Percentiles rank a stretch among this genome's conserved stretches.
phyloP scores from a whole-genome alignment of 1,140 invertebrate genomes.

The Laupala kohalensis region DNA sequence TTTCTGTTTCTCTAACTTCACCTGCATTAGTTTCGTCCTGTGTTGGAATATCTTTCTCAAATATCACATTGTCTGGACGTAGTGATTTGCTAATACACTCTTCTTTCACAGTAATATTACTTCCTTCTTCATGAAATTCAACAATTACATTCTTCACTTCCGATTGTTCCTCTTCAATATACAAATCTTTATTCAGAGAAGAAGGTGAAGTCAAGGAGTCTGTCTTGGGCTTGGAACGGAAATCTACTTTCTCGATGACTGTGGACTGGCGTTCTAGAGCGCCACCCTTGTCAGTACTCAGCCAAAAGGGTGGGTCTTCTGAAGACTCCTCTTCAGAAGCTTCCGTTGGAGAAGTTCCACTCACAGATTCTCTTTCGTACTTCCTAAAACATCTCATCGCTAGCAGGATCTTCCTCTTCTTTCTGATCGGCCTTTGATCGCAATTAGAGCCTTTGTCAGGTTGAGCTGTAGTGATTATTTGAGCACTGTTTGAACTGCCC shows the following conservation, averaged over 20 bases:
- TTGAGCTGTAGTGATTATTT: not conserved
- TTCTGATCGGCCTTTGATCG: conserved; percentile 10
- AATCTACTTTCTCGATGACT: conserved; percentile 7
- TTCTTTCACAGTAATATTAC: not conserved
- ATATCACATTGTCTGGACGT: not conserved
- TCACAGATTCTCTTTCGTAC: not conserved
- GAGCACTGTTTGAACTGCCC: not conserved
- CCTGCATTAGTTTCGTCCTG: not conserved
- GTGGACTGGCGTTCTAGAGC: conserved; percentile 5
- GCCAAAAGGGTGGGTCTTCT: conserved; percentile 22
- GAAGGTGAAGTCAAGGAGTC: not conserved
- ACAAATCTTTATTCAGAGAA: not conserved
- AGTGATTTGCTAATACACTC: not conserved
- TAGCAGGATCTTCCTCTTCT: conserved; percentile 11
- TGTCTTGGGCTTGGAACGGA: not conserved
- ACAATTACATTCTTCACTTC: not conserved
- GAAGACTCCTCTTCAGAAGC: conserved; percentile 15
- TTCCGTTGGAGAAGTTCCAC: not conserved
- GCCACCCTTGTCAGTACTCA: conserved; percentile 15
- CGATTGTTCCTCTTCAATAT: not conserved
- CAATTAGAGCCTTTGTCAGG: not conserved
- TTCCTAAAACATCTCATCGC: conserved; percentile 8
- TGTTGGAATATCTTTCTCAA: not conserved
- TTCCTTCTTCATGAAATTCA: not conserved
- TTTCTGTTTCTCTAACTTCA: not conserved